Base-by-base conservation (phyloP, 1,140 invertebrate species). In the Galleria mellonella region DNA sequence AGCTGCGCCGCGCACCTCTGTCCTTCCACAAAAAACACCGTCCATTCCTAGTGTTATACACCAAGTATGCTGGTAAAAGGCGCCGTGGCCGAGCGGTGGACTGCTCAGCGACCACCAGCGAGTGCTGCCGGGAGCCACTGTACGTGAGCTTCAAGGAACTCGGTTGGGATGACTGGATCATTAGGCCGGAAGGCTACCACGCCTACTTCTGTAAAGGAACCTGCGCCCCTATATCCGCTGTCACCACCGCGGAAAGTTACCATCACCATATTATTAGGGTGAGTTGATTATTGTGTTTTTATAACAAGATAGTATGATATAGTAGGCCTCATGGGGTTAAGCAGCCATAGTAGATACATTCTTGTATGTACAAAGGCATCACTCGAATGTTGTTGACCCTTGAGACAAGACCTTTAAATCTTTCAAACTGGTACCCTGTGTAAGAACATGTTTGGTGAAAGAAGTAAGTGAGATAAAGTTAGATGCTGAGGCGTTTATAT, bases 131-230 rank as follows among this genome's bases (percentile, higher is more conserved):
- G 17, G 94, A 96, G 66, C 91, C 92, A 9, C 85, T 96, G 0
- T 92, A 93, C 59, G 91, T 97, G 9, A 92, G 91, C 48, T 96
- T 97, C 68, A 89, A 89, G 13, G 93, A 94, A 15, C 92, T 97
- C 31, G 94, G 94, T 32, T 97, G 94, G 95, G 91, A 91, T 55
- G 92, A 95, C 73, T 96, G 94, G 93, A 95, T 97, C 40, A 89
- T 96, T 11, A 88, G 92, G 35, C 95, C 95, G 0, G 87, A 85
- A 8, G 93, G 92, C 0, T 96, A 96, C 70, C 89, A 95, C 49
- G 94, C 94, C 0, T 94, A 94, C 74, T 96, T 94, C 81, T 96
- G 94, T 58, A 91, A 91, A 27, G 95, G 95, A 0, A 91, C 90
- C 4, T 96, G 94, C 67, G 86, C 88, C 0, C 89, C 90, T 0